Evolutionary conservation across 2,888 invertebrate genomes (phyloP), one percentile per base, ranked within the genome.

Genomic region (Acrobasis repandana): DNA sequence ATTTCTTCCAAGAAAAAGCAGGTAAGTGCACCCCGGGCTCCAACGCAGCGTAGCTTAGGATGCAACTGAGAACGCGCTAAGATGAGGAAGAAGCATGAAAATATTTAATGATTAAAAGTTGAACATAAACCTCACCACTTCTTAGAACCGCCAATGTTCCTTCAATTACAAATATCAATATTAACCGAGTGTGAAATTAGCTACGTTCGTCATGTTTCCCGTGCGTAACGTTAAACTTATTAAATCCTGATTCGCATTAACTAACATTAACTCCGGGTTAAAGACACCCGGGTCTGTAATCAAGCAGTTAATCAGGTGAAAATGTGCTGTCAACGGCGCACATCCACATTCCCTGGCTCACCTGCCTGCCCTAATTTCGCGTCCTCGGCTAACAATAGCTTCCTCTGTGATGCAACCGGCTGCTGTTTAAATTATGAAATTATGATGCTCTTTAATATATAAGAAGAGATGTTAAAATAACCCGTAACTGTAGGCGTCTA

Each of bases 371-470:
- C 62, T 58, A 43, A 51, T 61, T 61, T 51, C 58, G 14, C 58
- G 67, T 63, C 65, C 65, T 64, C 60, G 65, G 61, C 65, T 62
- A 67, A 62, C 61, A 63, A 67, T 67, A 67, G 67, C 28, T 52
- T 52, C 51, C 54, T 54, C 38, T 51, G 33, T 20, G 54, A n/a
- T 54, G 54, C 38, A 54, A 20, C 38, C 38, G 18, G 38, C 54
- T 14, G 28, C 15, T 54, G 52, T 5, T 6, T 43, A 43, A 43
- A 43, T 43, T 43, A 43, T 43, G 43, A 43, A 43, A 14, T 43
- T 14, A n/a, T 43, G 11, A 43, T 43, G n/a, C n/a, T 6, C 4
- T 43, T n/a, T 14, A 2, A n/a, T 43, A 38, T 43, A 43, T 36
- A 11, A 36, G n/a, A n/a, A 28, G 28, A 28, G 6, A 6, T 4